Evolutionary conservation across 2,888 invertebrate genomes (phyloP).

Genomic region (Calameuta filiformis): DNA sequence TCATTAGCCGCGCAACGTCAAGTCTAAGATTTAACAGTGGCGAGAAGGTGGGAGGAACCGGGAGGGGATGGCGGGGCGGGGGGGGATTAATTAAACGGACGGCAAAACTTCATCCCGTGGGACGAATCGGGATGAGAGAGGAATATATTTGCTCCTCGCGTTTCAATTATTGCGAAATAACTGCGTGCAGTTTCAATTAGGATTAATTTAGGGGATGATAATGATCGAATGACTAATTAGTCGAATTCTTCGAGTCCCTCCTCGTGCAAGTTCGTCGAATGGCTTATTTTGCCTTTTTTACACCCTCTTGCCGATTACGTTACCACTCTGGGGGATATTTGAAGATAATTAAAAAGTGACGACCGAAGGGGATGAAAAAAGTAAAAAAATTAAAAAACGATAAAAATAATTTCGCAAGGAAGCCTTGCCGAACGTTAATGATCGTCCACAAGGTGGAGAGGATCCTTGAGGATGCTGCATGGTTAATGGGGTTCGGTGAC

Average conservation of each 20-base stretch:
- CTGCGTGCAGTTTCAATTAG: not conserved
- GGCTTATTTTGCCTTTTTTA: not conserved
- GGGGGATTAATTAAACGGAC: not conserved
- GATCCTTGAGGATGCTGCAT: not conserved
- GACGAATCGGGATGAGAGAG: not conserved
- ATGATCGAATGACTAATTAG: not conserved
- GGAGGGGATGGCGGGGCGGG: not conserved
- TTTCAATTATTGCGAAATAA: not conserved
- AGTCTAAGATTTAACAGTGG: not conserved
- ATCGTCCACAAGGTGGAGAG: not conserved
- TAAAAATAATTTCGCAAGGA: not conserved
- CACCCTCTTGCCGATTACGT: no score
- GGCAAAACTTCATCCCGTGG: not conserved
- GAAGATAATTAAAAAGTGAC: not conserved
- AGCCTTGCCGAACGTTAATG: not conserved
- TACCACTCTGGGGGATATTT: not conserved
- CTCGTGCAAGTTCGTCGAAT: not conserved
- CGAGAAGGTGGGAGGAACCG: not conserved
- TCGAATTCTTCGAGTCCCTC: not conserved
- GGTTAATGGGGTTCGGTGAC: not conserved
- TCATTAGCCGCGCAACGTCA: not conserved
- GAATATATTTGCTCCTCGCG: not conserved
- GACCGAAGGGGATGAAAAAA: not conserved
- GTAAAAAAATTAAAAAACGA: not conserved
- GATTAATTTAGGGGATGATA: not conserved